phyloP scores from a whole-genome alignment of 2,113 vertebrate species.

The Lanius ludovicianus region DNA sequence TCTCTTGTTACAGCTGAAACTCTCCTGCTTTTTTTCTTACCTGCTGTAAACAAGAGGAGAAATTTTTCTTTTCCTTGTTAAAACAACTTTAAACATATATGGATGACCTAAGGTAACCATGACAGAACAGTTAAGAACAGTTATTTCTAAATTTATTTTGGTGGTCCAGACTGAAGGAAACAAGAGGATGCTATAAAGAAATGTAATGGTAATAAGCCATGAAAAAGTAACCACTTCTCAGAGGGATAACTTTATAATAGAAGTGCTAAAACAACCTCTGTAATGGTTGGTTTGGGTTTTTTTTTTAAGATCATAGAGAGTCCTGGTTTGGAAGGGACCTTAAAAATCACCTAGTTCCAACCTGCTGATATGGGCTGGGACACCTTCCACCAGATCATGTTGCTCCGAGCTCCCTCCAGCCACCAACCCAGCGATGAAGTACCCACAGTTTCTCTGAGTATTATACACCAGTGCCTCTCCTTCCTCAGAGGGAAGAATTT shows the following conservation, averaged over 20 bases:
- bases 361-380: rapidly evolving
- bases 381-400: background rate
- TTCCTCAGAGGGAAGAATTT: background rate
- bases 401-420: background rate
- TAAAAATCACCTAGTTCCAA: background rate
- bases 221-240: background rate
- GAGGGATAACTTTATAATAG: background rate
- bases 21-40: background rate
- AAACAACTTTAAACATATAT: background rate
- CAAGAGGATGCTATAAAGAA: background rate
- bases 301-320: background rate
- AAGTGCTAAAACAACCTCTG: background rate
- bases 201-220: background rate
- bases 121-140: background rate
- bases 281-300: no score
- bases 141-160: background rate
- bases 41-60: background rate
- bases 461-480: background rate
- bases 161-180: background rate
- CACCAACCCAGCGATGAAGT: background rate
- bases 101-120: background rate
- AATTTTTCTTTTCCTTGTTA: background rate
- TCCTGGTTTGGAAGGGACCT: background rate
- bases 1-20: background rate
- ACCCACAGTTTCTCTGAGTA: background rate